These are phyloP conservation scores for Tapirus indicus DNA, from an alignment of 2,797 vertebrate species.

Conservation along the genomic window DNA sequence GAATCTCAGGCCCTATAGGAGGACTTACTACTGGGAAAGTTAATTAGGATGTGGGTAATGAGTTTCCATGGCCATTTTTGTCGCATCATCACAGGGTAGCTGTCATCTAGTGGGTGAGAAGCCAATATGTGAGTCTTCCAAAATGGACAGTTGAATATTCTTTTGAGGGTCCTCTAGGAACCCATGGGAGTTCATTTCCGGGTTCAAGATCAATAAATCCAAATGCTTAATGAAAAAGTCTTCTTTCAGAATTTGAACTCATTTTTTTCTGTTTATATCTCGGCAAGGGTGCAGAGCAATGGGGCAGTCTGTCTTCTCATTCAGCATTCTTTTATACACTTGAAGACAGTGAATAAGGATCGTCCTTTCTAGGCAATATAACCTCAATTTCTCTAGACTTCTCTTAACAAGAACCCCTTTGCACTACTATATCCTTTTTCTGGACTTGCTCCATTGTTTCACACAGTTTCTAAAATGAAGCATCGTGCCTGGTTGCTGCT, in stretches of 20 bases:
- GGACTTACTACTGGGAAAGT: neutral
- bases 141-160: neutral
- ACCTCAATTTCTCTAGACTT: neutral
- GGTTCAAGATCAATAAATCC: neutral
- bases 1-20: neutral
- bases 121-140: neutral
- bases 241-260: neutral
- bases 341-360: neutral
- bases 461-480: neutral
- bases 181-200: neutral
- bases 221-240: neutral
- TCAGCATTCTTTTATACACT: neutral
- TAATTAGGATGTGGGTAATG: too few species aligned
- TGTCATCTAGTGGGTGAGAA: neutral
- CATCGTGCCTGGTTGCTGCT: neutral
- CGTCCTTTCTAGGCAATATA: neutral
- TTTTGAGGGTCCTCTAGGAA: neutral
- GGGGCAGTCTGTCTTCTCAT: neutral
- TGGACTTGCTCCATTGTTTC: neutral
- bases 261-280: neutral
- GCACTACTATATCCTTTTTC: neutral
- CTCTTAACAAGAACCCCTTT: neutral
- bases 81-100: neutral
- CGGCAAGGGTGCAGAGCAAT: neutral
- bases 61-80: neutral